These are phyloP conservation scores for Puffinus mauretanicus DNA, from an alignment of 2,113 vertebrate species.

Conservation along the genomic window DNA sequence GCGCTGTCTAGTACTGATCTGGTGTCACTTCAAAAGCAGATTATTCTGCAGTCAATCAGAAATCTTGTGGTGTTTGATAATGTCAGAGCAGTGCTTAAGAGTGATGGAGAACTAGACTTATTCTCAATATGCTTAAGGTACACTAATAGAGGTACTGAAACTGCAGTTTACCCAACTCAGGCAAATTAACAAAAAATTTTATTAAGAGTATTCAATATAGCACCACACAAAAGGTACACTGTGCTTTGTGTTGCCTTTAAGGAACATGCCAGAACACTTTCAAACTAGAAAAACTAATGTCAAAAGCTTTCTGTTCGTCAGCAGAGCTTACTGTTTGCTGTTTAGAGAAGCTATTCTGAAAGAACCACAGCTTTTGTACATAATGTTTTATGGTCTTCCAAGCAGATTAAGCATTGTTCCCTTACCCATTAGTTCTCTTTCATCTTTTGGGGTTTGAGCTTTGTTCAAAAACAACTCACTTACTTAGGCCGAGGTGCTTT, in stretches of 20 bases:
- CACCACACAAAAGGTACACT: constrained; percentile 51
- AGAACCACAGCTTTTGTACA: background rate
- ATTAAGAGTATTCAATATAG: constrained; percentile 34
- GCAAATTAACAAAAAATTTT: constrained; percentile 42
- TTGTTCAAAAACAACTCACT: background rate
- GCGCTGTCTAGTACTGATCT: background rate
- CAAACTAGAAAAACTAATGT: constrained; percentile 32
- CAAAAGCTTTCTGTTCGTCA: constrained; percentile 15
- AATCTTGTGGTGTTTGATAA: background rate
- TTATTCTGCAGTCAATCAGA: background rate
- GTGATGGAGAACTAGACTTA: background rate
- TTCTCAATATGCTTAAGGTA: background rate
- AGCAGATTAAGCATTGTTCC: background rate
- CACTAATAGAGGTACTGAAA: background rate
- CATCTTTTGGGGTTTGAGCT: background rate
- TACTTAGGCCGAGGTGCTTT: background rate
- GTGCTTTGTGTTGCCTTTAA: constrained; percentile 36
- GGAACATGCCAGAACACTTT: constrained; percentile 18
- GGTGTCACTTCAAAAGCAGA: background rate
- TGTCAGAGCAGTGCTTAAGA: background rate
- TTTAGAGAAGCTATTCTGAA: constrained; percentile 1
- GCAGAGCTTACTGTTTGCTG: background rate
- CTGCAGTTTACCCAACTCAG: background rate
- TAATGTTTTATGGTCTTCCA: background rate
- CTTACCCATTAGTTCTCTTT: background rate